Conservation (phyloP, 2,888 invertebrate species). For the Anagyrus pseudococci region DNA sequence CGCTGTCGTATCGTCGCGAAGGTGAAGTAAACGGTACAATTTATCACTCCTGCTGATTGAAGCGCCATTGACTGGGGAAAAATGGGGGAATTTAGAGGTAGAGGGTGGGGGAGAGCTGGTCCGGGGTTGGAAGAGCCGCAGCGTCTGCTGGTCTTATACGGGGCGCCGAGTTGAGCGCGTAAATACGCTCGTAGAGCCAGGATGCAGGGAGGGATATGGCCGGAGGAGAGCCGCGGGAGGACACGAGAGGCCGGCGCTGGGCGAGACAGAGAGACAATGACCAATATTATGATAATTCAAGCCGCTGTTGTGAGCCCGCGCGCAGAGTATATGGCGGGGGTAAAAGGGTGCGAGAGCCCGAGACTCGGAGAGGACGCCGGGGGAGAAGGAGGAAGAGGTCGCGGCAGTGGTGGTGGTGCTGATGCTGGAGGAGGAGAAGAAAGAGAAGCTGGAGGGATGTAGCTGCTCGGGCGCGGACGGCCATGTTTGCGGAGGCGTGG, state of each 20-base stretch:
- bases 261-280: slow-evolving; percentile 54
- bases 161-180: too few relatives aligned
- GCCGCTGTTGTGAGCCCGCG: slow-evolving; percentile 43
- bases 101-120: too few relatives aligned
- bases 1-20: too few relatives aligned
- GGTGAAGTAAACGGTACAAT: too few relatives aligned
- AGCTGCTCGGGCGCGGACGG: slow-evolving; percentile 45
- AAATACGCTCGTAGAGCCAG: too few relatives aligned
- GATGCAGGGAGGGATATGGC: too few relatives aligned
- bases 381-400: background rate
- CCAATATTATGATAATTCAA: slow-evolving; percentile 60
- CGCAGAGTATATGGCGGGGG: background rate
- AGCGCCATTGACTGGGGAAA: too few relatives aligned
- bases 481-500: slow-evolving; percentile 61
- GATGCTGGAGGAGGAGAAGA: background rate
- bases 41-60: too few relatives aligned
- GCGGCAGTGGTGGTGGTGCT: slow-evolving; percentile 1
- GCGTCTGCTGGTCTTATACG: too few relatives aligned
- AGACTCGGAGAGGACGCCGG: background rate
- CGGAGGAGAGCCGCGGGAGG: too few relatives aligned
- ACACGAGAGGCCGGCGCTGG: slow-evolving; percentile 13
- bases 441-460: background rate
- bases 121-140: too few relatives aligned
- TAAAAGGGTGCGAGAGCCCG: background rate
- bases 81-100: too few relatives aligned